A percentile compares a stretch with the other conserved stretches of the same genome.
Evolutionary conservation across 2,797 vertebrate genomes (phyloP).

Genomic region (Squalus acanthias): DNA sequence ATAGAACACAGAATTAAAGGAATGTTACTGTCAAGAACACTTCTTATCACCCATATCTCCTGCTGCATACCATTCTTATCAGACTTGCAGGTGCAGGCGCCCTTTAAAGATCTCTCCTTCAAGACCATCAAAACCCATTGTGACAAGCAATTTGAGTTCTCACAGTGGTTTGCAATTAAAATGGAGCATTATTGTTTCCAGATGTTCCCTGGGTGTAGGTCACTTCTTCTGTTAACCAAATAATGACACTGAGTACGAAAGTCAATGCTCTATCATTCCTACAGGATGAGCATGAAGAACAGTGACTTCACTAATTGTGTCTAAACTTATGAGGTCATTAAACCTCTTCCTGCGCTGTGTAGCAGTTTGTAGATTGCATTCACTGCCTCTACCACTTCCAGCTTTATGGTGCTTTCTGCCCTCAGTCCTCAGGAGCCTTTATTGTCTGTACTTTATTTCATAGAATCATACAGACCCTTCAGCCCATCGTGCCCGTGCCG

Average conservation of each 20-base stretch:
- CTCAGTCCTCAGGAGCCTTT: not conserved
- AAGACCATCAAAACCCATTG: not conserved
- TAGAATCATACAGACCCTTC: not conserved
- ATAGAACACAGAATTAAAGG: not conserved
- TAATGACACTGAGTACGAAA: not conserved
- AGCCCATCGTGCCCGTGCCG: not conserved
- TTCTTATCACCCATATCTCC: not conserved
- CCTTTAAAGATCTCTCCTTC: not conserved
- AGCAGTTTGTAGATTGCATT: not conserved
- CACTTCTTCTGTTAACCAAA: not conserved
- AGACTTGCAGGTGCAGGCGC: not conserved
- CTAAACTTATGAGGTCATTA: not conserved
- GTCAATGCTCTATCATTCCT: not conserved
- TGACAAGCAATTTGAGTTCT: conserved; percentile 8
- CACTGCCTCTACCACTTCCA: not conserved
- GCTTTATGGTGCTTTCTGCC: not conserved
- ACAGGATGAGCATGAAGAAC: not conserved
- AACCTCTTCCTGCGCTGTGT: not conserved
- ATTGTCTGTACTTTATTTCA: not conserved
- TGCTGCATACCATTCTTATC: not conserved
- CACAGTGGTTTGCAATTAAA: conserved; percentile 9
- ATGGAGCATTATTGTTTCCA: not conserved
- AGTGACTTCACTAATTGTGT: not conserved
- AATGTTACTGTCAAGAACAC: not conserved
- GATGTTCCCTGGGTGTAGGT: not conserved